Conservation (phyloP, 2,888 invertebrate genomes). For the Sturmia bella region DNA sequence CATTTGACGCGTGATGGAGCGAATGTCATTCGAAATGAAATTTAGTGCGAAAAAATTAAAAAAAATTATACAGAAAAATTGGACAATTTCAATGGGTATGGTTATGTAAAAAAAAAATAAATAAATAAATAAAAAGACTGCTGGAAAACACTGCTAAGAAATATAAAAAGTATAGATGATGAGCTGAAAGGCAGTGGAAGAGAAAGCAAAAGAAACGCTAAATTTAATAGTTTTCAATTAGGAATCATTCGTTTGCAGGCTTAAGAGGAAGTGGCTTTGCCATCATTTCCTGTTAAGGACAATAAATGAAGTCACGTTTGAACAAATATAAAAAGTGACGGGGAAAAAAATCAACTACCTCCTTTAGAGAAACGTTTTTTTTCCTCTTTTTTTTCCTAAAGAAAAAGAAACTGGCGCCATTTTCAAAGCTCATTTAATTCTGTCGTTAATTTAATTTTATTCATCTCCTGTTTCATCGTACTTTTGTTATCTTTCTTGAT, state of each 20-base stretch:
- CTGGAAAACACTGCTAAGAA: conserved; percentile 67
- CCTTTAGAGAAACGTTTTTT: conserved; percentile 52
- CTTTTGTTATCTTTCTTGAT: conserved; percentile 35
- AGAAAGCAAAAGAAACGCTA: conserved; percentile 68
- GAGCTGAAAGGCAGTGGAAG: conserved; percentile 51
- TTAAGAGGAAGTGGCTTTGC: conserved; percentile 71
- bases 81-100: conserved; percentile 70
- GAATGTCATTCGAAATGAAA: conserved; percentile 81
- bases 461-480: conserved; percentile 57
- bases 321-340: conserved; percentile 53
- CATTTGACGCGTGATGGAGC: conserved; percentile 81
- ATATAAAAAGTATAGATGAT: conserved; percentile 65
- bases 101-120: conserved; percentile 53
- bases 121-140: conserved; percentile 57
- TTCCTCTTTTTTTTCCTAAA: not conserved
- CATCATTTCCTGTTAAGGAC: conserved; percentile 70
- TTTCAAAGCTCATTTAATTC: conserved; percentile 70
- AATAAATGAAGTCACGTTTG: conserved; percentile 81
- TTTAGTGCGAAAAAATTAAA: conserved; percentile 74
- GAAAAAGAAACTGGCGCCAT: conserved; percentile 65
- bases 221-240: conserved; percentile 81
- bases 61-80: conserved; percentile 65
- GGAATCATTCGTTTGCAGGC: conserved; percentile 81
- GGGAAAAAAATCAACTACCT: conserved; percentile 51
- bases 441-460: conserved; percentile 69